These are phyloP conservation scores for Pelusios castaneus DNA, from an alignment of 2,113 vertebrate genomes.

Conservation along the genomic window DNA sequence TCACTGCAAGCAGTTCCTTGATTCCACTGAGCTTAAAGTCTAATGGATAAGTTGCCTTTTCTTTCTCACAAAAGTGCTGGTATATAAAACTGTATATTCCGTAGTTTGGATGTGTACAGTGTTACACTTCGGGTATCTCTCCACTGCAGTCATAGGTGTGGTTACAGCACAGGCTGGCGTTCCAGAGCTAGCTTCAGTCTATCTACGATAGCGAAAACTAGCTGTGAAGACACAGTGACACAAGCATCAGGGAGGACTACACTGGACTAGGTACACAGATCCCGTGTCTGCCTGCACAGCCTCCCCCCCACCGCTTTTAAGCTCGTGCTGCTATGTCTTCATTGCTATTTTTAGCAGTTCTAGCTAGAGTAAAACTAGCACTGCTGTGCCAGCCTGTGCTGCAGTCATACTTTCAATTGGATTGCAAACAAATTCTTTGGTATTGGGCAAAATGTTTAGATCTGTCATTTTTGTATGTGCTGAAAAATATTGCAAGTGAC, in stretches of 20 bases:
- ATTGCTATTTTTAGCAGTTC: not conserved
- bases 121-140: not conserved
- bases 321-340: not conserved
- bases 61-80: not conserved
- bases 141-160: not conserved
- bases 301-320: not conserved
- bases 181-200: not conserved
- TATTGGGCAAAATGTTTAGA: not conserved
- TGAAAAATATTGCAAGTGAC: not conserved
- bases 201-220: not conserved
- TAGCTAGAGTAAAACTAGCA: not conserved
- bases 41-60: not conserved
- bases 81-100: not conserved
- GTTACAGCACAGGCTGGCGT: not conserved
- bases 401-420: not conserved
- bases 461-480: not conserved
- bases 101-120: not conserved
- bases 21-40: not conserved
- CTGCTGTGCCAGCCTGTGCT: not conserved
- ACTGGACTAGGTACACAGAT: not conserved
- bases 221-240: not conserved
- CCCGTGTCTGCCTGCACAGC: not conserved
- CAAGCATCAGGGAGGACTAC: not conserved
- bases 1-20: no score
- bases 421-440: not conserved